Conservation (phyloP, 2,797 vertebrate genomes). For the Mormyrops boulengeri region DNA sequence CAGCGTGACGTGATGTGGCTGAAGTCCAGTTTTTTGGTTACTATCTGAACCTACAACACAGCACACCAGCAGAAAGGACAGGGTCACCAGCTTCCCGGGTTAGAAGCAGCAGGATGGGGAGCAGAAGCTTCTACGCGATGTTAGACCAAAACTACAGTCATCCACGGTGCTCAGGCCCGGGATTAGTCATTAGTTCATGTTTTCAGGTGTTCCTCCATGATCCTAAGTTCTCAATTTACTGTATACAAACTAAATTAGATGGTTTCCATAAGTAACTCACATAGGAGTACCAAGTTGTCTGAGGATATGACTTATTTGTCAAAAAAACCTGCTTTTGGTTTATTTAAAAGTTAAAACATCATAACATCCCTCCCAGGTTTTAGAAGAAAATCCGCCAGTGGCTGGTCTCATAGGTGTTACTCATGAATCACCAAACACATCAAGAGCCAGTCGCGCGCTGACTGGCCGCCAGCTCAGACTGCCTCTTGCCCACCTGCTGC, state of each 20-base stretch:
- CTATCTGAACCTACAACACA: constrained; percentile 92
- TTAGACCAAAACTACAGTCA: background rate
- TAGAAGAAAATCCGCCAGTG: background rate
- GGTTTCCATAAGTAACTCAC: background rate
- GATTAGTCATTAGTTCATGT: background rate
- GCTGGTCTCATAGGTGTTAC: background rate
- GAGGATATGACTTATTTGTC: background rate
- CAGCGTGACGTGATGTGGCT: constrained; percentile 98
- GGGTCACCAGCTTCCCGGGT: constrained; percentile 29
- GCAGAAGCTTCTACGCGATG: constrained; percentile 16
- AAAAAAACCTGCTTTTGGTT: background rate
- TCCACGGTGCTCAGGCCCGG: background rate
- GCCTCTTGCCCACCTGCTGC: background rate
- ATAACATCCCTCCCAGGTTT: background rate
- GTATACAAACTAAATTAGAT: background rate
- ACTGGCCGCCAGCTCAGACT: background rate
- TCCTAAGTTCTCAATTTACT: background rate
- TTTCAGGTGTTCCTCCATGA: background rate
- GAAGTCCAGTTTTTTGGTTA: constrained; percentile 99
- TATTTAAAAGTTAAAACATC: background rate
- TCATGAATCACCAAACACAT: background rate
- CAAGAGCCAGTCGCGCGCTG: background rate
- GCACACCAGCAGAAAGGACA: constrained; percentile 58
- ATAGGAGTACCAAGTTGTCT: background rate
- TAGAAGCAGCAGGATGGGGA: background rate